Evolutionary conservation across 2,797 vertebrate genomes (phyloP).

Genomic region (Gymnoscopelus microlampas): DNA sequence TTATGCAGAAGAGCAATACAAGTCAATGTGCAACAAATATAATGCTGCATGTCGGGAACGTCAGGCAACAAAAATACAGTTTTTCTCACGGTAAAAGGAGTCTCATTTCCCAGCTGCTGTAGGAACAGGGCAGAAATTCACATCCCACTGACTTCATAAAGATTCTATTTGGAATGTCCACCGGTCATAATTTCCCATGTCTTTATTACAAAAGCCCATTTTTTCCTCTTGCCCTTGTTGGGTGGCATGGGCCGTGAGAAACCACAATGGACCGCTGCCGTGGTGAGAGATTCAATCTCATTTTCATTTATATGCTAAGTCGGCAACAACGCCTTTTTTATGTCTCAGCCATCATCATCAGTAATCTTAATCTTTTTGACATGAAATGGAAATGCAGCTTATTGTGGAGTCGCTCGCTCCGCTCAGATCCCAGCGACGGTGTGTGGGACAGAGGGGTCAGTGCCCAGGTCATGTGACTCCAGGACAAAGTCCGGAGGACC

Average conservation of each 20-base stretch:
- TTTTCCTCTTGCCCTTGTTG: conserved; percentile 37
- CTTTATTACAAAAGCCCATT: conserved; percentile 27
- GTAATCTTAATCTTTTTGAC: conserved; percentile 69
- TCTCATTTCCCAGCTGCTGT: conserved; percentile 1
- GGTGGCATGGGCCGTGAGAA: conserved; percentile 30
- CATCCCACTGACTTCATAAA: conserved; percentile 6
- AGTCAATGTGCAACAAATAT: conserved; percentile 23
- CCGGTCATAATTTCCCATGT: conserved; percentile 9
- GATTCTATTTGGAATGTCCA: conserved; percentile 26
- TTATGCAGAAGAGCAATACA: conserved; percentile 10
- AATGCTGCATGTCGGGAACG: neutral
- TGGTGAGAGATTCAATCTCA: conserved; percentile 64
- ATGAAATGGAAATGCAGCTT: conserved; percentile 54
- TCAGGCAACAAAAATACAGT: neutral
- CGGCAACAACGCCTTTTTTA: conserved; percentile 49
- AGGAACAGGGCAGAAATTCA: conserved; percentile 4
- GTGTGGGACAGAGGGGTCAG: conserved; percentile 34
- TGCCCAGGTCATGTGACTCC: conserved; percentile 17
- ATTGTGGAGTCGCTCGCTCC: conserved; percentile 23
- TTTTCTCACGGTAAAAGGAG: neutral
- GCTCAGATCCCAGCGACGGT: conserved; percentile 34
- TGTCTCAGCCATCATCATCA: conserved; percentile 51
- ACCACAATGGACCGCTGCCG: conserved; percentile 54
- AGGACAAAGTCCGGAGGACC: conserved; percentile 25
- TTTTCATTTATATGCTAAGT: conserved; percentile 78